phyloP scores from a whole-genome alignment of 2,888 invertebrate species.

The Oscheius sp. region DNA sequence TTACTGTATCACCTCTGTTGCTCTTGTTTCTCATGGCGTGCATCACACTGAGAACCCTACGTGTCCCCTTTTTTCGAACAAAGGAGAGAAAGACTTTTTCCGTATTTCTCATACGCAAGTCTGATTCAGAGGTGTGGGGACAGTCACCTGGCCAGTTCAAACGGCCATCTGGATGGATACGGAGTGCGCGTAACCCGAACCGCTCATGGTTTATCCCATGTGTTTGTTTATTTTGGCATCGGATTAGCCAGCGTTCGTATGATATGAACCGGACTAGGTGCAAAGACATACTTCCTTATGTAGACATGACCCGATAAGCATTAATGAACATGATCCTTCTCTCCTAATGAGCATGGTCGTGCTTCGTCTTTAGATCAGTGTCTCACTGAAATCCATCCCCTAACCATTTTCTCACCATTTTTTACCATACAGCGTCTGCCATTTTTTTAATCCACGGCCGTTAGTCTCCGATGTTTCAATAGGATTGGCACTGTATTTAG shows the following conservation, averaged over 20 bases:
- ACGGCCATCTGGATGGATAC: conserved; percentile 30
- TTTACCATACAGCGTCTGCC: not conserved
- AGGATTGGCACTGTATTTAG: conserved; percentile 34
- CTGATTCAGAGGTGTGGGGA: not conserved
- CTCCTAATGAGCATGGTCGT: not conserved
- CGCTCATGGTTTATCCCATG: conserved; percentile 38
- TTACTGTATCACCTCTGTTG: conserved; percentile 16
- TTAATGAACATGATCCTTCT: conserved; percentile 5
- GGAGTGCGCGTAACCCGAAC: conserved; percentile 30
- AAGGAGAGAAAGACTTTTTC: not conserved
- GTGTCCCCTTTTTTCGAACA: too few relatives aligned
- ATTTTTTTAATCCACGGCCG: conserved; percentile 3
- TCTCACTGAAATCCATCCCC: not conserved
- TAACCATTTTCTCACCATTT: not conserved
- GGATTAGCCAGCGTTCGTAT: conserved; percentile 37
- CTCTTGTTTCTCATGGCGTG: not conserved
- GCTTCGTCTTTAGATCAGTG: not conserved
- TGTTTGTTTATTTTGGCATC: conserved; percentile 39
- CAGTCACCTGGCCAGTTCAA: conserved; percentile 30
- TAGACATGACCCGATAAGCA: conserved; percentile 17
- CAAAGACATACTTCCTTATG: conserved; percentile 34
- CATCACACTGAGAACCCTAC: not conserved
- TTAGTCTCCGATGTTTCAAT: conserved; percentile 11
- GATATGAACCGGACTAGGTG: conserved; percentile 23
- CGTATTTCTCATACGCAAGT: not conserved